phyloP scores from a whole-genome alignment of 2,113 vertebrate species.

The Azemiops feae region DNA sequence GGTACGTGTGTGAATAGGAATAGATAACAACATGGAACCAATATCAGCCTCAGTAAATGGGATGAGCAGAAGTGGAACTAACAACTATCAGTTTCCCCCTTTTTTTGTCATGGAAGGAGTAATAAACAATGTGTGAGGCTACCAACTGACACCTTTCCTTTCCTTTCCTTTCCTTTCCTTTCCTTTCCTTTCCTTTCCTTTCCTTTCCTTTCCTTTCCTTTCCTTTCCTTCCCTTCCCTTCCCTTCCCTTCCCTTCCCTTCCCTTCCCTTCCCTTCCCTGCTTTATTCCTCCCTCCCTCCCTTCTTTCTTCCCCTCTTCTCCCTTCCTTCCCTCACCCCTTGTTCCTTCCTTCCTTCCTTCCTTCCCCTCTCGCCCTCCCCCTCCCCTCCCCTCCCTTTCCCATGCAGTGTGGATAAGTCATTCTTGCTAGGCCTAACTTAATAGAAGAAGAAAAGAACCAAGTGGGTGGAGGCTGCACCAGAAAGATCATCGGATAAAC shows the following conservation, averaged over 20 bases:
- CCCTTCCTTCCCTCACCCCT: no score
- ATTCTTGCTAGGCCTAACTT: background rate
- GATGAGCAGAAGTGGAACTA: background rate
- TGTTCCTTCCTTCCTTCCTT: no score
- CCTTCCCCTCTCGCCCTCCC: background rate
- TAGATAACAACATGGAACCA: background rate
- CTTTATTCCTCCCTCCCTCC: background rate
- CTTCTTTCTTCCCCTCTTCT: no score
- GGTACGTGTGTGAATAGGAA: background rate
- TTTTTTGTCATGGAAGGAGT: background rate
- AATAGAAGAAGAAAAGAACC: background rate
- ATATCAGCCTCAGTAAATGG: background rate
- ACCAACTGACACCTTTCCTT: background rate
- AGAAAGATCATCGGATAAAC: background rate
- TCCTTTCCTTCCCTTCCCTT: no score
- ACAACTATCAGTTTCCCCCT: background rate
- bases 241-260: no score
- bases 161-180: no score
- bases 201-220: no score
- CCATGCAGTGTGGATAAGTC: background rate
- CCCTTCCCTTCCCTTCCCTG: background rate
- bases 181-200: no score
- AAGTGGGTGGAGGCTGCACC: background rate
- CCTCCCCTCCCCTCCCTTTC: background rate
- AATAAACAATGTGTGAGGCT: background rate